These are phyloP conservation scores for Numenius arquata DNA, from an alignment of 2,113 vertebrate species.

Conservation along the genomic window DNA sequence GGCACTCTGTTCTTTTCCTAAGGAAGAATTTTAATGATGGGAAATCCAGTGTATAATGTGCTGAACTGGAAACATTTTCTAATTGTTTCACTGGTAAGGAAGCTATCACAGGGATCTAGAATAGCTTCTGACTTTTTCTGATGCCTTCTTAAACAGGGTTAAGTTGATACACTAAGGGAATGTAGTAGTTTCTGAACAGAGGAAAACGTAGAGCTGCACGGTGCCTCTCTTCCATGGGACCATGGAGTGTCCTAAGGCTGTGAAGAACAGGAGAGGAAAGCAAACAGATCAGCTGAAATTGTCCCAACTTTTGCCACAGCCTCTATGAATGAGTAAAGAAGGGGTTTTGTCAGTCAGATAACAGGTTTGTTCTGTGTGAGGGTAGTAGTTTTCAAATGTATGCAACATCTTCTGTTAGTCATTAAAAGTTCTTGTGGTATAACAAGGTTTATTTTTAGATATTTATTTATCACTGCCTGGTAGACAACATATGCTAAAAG, in stretches of 20 bases:
- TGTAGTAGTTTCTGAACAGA: neutral
- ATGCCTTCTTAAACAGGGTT: neutral
- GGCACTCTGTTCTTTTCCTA: neutral
- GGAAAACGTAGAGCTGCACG: neutral
- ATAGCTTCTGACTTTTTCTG: neutral
- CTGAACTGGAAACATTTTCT: neutral
- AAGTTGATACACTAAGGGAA: neutral
- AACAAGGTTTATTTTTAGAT: neutral
- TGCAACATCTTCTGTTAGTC: neutral
- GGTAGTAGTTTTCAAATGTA: neutral
- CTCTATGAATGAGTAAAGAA: neutral
- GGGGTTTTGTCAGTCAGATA: neutral
- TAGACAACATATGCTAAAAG: neutral
- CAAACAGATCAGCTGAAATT: neutral
- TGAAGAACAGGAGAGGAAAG: neutral
- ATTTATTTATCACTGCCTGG: neutral
- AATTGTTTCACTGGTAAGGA: neutral
- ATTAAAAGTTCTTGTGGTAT: neutral
- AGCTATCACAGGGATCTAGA: neutral
- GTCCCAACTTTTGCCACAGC: neutral
- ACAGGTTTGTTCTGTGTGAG: neutral
- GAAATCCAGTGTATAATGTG: neutral
- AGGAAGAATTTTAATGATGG: neutral
- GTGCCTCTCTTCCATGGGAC: neutral
- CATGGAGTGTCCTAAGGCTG: neutral